Conservation (phyloP, 2,888 invertebrate species). For the Drosophila peninsularis region DNA sequence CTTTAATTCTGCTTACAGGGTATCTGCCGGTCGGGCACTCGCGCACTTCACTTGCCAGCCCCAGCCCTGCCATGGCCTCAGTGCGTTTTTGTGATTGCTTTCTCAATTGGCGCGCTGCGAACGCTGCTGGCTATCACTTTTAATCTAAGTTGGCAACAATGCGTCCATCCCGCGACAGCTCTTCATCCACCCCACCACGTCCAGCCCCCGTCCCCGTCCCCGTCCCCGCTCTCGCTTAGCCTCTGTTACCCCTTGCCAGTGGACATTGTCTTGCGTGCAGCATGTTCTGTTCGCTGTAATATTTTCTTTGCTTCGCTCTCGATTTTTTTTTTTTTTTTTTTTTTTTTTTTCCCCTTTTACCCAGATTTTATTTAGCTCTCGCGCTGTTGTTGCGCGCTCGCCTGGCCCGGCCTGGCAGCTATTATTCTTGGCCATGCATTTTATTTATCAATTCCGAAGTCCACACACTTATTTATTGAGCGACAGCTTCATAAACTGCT, state of each 20-base stretch:
- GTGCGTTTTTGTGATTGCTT: conserved; percentile 66
- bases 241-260: conserved; percentile 7
- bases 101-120: conserved; percentile 66
- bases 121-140: conserved; percentile 65
- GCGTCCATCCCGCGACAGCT: conserved; percentile 34
- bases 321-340: no score
- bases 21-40: neutral
- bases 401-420: conserved; percentile 25
- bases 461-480: conserved; percentile 39
- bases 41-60: conserved; percentile 10
- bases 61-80: conserved; percentile 25
- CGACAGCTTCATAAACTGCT: conserved; percentile 36
- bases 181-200: neutral
- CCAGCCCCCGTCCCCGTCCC: neutral
- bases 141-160: conserved; percentile 72
- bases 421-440: conserved; percentile 47
- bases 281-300: conserved; percentile 40
- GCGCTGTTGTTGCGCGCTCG: conserved; percentile 10
- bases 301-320: conserved; percentile 10
- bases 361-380: conserved; percentile 10
- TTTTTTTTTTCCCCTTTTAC: neutral
- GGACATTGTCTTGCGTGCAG: conserved; percentile 41
- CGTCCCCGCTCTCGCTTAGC: neutral
- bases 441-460: conserved; percentile 54
- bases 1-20: conserved; percentile 2